A percentile compares a stretch with the other conserved stretches of the same genome.
Evolutionary conservation across 2,888 invertebrate genomes (phyloP).

Genomic region (Tiphia femorata): DNA sequence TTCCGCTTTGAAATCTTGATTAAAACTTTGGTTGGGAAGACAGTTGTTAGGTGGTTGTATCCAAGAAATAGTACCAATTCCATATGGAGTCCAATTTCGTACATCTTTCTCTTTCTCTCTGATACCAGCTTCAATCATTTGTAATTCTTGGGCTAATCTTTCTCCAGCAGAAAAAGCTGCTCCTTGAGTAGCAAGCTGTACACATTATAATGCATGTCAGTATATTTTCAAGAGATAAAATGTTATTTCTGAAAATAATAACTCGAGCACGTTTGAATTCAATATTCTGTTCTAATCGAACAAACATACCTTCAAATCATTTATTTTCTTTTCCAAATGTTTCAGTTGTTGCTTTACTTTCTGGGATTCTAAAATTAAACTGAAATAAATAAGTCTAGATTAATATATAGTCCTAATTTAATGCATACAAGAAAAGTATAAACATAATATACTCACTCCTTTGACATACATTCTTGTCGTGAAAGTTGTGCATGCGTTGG

Average conservation of each 20-base stretch:
- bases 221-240: too few relatives aligned
- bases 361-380: slow-evolving; percentile 73
- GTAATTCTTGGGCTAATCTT: slow-evolving; percentile 73
- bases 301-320: slow-evolving; percentile 71
- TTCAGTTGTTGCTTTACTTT: slow-evolving; percentile 74
- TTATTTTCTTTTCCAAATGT: slow-evolving; percentile 74
- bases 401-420: background rate
- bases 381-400: slow-evolving; percentile 45
- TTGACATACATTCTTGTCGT: slow-evolving; percentile 63
- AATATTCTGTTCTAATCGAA: background rate
- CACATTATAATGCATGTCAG: background rate
- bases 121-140: slow-evolving; percentile 75
- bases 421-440: background rate
- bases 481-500: slow-evolving; percentile 57
- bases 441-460: slow-evolving; percentile 58
- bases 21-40: slow-evolving; percentile 53
- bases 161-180: slow-evolving; percentile 72
- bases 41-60: slow-evolving; percentile 60
- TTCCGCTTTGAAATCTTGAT: slow-evolving; percentile 62
- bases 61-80: slow-evolving; percentile 62
- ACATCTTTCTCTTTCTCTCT: slow-evolving; percentile 75
- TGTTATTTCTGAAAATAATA: background rate
- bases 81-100: slow-evolving; percentile 67
- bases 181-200: slow-evolving; percentile 72
- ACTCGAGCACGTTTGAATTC: background rate